Evolutionary conservation across 2,113 vertebrate genomes (phyloP).

Genomic region (Solenodon paradoxus): DNA sequence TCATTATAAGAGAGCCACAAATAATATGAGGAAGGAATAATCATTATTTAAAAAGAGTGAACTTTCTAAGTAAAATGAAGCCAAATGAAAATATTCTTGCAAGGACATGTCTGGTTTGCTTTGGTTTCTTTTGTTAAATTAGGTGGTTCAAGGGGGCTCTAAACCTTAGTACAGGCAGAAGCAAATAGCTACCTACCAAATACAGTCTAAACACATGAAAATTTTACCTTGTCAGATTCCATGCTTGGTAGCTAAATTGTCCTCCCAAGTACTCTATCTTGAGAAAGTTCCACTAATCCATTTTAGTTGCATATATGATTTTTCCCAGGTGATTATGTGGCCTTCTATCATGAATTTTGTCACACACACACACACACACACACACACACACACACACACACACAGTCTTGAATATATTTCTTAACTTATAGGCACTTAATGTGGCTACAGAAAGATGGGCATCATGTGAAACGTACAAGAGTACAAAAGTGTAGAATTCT

Average conservation of each 20-base stretch:
- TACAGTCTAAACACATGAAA: not conserved
- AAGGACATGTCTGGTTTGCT: not conserved
- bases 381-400: not conserved
- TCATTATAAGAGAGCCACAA: not conserved
- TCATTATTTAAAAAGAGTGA: not conserved
- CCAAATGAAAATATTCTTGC: not conserved
- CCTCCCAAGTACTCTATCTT: not conserved
- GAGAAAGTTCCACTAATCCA: not conserved
- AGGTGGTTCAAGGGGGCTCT: not conserved
- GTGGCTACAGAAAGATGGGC: not conserved
- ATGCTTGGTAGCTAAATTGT: not conserved
- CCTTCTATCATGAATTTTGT: not conserved
- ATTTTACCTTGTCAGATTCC: not conserved
- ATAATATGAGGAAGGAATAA: not conserved
- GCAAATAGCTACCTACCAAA: not conserved
- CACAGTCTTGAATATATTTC: not conserved
- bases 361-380: not conserved
- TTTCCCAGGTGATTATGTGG: not conserved
- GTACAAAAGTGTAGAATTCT: too few relatives aligned
- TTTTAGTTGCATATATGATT: not conserved
- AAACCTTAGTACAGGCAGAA: not conserved
- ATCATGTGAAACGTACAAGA: fast-evolving
- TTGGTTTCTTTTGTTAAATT: constrained; percentile 1
- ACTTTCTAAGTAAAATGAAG: not conserved
- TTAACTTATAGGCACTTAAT: not conserved